Evolutionary conservation across 2,888 invertebrate species (phyloP).

Genomic region (Chrysolina oricalcia): DNA sequence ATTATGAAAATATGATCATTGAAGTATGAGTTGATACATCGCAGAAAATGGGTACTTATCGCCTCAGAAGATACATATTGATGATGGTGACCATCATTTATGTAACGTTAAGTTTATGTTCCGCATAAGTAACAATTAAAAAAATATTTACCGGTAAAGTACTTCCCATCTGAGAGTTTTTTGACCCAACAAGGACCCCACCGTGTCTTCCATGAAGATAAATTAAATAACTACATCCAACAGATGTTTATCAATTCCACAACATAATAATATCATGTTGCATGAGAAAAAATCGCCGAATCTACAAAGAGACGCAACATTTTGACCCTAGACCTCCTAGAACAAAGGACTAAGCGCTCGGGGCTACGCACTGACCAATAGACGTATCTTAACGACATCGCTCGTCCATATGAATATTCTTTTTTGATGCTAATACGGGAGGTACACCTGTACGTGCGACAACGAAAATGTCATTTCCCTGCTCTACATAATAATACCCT

Average conservation of each 20-base stretch:
- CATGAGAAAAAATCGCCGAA: constrained; percentile 26
- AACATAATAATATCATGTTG: constrained; percentile 30
- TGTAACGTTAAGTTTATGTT: too few relatives aligned
- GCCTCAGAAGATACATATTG: too few relatives aligned
- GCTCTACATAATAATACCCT: constrained; percentile 66
- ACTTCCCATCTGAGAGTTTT: neutral
- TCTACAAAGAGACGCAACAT: constrained; percentile 27
- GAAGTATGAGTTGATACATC: too few relatives aligned
- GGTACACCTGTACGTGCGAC: constrained; percentile 65
- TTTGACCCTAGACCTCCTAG: constrained; percentile 23
- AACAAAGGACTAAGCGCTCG: constrained; percentile 21
- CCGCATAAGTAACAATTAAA: too few relatives aligned
- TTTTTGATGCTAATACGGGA: constrained; percentile 65
- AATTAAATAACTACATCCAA: neutral
- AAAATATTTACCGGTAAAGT: too few relatives aligned
- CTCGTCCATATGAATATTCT: constrained; percentile 64
- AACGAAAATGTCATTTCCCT: constrained; percentile 56
- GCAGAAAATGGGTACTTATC: too few relatives aligned
- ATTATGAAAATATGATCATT: too few relatives aligned
- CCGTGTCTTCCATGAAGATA: neutral
- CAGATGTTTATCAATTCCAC: constrained; percentile 18
- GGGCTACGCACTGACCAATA: constrained; percentile 44
- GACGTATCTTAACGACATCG: constrained; percentile 65
- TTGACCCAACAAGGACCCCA: constrained; percentile 5
- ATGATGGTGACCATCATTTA: too few relatives aligned